Evolutionary conservation across 1,140 invertebrate genomes (phyloP), one percentile per base, ranked within the genome.

Genomic region (Rhynchophorus ferrugineus): DNA sequence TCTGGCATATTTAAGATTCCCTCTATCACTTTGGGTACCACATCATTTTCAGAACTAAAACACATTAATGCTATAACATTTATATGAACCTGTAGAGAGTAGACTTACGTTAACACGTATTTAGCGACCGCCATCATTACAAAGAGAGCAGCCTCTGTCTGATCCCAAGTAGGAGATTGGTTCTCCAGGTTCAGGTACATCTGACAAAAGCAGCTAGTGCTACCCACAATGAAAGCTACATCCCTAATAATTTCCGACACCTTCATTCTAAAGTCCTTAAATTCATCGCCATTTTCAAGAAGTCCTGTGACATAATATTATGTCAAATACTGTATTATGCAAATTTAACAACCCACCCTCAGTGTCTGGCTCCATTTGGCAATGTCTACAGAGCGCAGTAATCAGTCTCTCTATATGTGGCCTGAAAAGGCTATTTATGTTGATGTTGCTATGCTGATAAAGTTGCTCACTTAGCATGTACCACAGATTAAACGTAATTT

Each of bases 401-500:
- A 98, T 87, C 13, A 97, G 70, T 59, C 90, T 78, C 70, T 96
- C 90, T 56, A 97, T 84, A 67, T 95, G 90, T 0, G 92, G 92
- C 62, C 83, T 84, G 67, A 97, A 98, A 22, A 86, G 65, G 34
- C 77, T 74, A 18, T 86, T 92, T 1, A 95, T 64, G 0, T 80
- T 75, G 54, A 90, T 82, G 54, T 81, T 83, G 64, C 95, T 88
- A 60, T 83, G 84, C 60, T 91, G 85, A 69, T 96, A 98, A 0
- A 99, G 70, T 60, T 89, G 84, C 75, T 99, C 95, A 8, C 94
- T 96, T 34, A 98, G 70, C 24, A 89, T 78, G 71, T 95, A 97
- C 96, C 96, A 99, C 43, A 98, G 77, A 69, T 93, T 90, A 66
- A 98, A 99, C 2, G 94, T 96, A 51, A 97, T 92, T 72, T 96